Percentiles rank a stretch among this genome's conserved stretches.
Evolutionary conservation across 2,888 invertebrate species (phyloP).

Genomic region (Malthinus flaveolus): DNA sequence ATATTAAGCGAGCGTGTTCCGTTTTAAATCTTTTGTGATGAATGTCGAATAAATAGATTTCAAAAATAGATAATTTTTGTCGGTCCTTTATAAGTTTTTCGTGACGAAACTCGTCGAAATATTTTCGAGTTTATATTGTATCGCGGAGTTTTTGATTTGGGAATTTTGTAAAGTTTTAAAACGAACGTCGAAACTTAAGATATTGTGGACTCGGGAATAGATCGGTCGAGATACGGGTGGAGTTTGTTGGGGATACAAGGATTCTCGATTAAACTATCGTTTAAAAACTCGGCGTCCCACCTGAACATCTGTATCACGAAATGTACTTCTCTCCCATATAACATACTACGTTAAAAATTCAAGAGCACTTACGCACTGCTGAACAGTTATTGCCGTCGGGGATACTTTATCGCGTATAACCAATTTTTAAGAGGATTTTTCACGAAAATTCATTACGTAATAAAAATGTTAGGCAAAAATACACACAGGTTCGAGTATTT

Average conservation of each 20-base stretch:
- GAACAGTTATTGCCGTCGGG: constrained; percentile 28
- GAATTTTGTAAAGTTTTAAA: constrained; percentile 2
- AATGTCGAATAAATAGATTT: not conserved
- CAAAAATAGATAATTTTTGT: constrained; percentile 4
- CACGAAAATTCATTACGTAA: constrained; percentile 27
- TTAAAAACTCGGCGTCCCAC: constrained; percentile 31
- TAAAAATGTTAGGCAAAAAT: constrained; percentile 24
- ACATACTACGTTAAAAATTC: constrained; percentile 26
- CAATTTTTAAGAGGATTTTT: constrained; percentile 28
- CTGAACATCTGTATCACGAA: constrained; percentile 40
- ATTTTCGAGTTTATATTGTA: not conserved
- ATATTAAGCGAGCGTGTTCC: not conserved
- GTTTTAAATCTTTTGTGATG: constrained; percentile 1
- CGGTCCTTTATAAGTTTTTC: not conserved
- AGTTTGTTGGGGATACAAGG: constrained; percentile 45
- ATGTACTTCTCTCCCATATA: constrained; percentile 23
- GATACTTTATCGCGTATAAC: constrained; percentile 29
- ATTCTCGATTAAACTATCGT: constrained; percentile 50
- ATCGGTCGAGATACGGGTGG: constrained; percentile 9
- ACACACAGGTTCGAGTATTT: constrained; percentile 11
- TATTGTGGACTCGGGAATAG: constrained; percentile 13
- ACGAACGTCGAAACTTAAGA: constrained; percentile 8
- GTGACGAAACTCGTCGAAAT: not conserved
- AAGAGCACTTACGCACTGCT: constrained; percentile 28
- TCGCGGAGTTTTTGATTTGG: not conserved